phyloP scores from a whole-genome alignment of 1,140 invertebrate genomes.

The Zaprionus ghesquierei region DNA sequence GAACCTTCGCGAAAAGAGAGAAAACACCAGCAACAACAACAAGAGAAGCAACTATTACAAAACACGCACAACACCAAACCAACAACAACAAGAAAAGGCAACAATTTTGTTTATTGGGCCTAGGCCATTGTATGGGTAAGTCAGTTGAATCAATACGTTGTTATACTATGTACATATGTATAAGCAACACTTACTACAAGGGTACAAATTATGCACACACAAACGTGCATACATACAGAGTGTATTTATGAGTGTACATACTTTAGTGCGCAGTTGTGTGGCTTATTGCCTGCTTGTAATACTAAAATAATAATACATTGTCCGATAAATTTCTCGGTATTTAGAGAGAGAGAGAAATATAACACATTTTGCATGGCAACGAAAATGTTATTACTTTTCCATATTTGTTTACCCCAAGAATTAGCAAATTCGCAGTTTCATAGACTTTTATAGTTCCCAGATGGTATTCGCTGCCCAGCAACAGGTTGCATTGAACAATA shows the following conservation, averaged over 20 bases:
- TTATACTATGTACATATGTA: neutral
- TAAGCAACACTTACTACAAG: neutral
- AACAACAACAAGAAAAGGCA: conserved; percentile 44
- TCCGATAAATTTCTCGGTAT: no score
- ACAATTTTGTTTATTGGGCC: conserved; percentile 76
- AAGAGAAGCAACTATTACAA: conserved; percentile 16
- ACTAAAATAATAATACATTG: neutral
- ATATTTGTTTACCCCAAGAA: neutral
- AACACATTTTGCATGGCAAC: no score
- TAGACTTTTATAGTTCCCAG: neutral
- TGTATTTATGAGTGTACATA: neutral
- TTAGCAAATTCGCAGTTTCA: neutral
- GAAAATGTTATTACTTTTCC: neutral
- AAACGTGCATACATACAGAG: neutral
- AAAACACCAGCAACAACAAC: neutral
- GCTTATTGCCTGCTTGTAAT: neutral
- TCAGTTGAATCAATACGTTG: conserved; percentile 6
- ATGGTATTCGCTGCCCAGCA: conserved; percentile 15
- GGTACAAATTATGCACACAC: neutral
- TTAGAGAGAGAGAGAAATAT: no score
- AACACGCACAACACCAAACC: conserved; percentile 9
- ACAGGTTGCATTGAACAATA: conserved; percentile 15
- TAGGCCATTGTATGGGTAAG: conserved; percentile 83
- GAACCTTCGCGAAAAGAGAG: neutral
- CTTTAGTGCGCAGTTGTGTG: neutral